These are phyloP conservation scores for Chelonus formosanus DNA, from an alignment of 2,888 invertebrate genomes.

Conservation along the genomic window DNA sequence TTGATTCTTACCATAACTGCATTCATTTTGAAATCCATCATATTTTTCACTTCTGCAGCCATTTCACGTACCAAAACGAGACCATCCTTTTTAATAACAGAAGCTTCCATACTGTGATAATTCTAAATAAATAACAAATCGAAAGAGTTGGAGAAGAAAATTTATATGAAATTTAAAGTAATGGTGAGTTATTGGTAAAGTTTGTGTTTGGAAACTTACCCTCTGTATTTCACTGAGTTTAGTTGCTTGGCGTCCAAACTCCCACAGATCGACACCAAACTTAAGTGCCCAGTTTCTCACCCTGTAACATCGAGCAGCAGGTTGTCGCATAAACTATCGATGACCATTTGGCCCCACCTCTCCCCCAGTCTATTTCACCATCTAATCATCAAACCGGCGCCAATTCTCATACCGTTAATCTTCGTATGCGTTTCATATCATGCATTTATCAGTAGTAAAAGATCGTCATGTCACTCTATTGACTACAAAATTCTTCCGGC, in stretches of 20 bases:
- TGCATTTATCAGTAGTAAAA: conserved; percentile 4
- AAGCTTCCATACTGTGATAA: conserved; percentile 80
- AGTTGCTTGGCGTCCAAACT: conserved; percentile 85
- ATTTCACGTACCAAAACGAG: conserved; percentile 85
- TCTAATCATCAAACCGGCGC: conserved; percentile 22
- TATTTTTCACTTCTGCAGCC: conserved; percentile 89
- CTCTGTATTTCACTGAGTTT: conserved; percentile 88
- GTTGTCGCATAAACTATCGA: conserved; percentile 30
- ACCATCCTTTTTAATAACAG: conserved; percentile 85
- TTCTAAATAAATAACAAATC: conserved; percentile 68
- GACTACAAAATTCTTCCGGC: conserved; percentile 20
- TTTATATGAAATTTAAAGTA: neutral
- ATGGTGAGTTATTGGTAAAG: conserved; percentile 1
- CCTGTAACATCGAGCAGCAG: conserved; percentile 67
- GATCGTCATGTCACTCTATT: conserved; percentile 14
- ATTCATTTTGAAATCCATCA: conserved; percentile 92
- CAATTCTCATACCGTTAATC: conserved; percentile 8
- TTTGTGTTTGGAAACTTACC: conserved; percentile 68
- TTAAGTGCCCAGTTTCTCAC: conserved; percentile 92
- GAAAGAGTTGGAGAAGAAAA: conserved; percentile 18
- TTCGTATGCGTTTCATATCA: conserved; percentile 11
- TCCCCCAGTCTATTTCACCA: neutral
- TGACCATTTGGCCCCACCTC: conserved; percentile 20
- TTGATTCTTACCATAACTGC: conserved; percentile 83
- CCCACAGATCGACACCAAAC: conserved; percentile 90